Evolutionary conservation across 2,797 vertebrate genomes (phyloP).

Genomic region (Falco naumanni): DNA sequence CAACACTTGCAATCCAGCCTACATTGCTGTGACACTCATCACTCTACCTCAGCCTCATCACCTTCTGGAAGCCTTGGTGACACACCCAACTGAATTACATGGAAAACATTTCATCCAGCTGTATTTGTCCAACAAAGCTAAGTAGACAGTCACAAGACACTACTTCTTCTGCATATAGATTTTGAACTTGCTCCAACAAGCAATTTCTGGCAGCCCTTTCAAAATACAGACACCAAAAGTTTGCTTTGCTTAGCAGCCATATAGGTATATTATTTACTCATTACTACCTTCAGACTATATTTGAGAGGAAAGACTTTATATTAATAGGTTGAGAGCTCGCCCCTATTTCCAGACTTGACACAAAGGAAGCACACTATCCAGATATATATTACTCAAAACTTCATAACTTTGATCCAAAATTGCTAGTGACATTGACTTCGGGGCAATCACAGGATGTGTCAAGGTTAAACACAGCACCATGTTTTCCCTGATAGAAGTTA

Average conservation of each 20-base stretch:
- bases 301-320: background rate
- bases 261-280: background rate
- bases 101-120: background rate
- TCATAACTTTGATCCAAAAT: conserved; percentile 27
- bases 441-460: conserved; percentile 37
- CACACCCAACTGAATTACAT: background rate
- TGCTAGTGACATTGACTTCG: background rate
- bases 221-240: background rate
- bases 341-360: background rate
- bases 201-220: background rate
- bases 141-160: background rate
- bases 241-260: background rate
- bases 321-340: background rate
- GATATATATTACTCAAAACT: background rate
- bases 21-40: background rate
- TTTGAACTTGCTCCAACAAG: background rate
- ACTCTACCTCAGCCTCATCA: background rate
- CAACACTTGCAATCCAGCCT: background rate
- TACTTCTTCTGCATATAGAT: background rate
- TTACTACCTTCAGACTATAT: background rate
- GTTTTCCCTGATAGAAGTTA: conserved; percentile 27
- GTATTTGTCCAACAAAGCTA: background rate
- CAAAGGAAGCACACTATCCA: background rate
- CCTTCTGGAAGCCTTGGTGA: background rate
- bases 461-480: conserved; percentile 46